Conservation (phyloP, 1,140 invertebrate genomes). For the Diprion similis region DNA sequence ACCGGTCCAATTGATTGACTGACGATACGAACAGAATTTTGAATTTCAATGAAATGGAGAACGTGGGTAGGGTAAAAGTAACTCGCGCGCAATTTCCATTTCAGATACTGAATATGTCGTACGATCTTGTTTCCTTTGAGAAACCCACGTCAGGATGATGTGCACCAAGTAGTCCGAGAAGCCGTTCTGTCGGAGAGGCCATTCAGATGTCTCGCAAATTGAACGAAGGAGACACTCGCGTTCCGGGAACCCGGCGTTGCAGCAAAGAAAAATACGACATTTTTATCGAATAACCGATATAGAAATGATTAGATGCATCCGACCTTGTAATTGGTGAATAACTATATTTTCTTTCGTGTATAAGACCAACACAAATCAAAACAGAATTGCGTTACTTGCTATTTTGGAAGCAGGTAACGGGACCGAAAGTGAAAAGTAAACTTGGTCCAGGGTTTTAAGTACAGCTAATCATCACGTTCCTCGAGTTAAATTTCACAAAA, state of each 20-base stretch:
- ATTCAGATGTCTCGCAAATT: conserved; percentile 56
- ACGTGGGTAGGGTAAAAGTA: too few species aligned
- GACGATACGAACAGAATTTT: too few species aligned
- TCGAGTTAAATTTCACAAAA: conserved; percentile 20
- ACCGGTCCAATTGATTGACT: too few species aligned
- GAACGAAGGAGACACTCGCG: conserved; percentile 54
- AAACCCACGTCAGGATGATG: conserved; percentile 57
- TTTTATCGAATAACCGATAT: too few species aligned
- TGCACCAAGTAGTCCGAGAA: conserved; percentile 58
- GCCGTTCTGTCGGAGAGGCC: conserved; percentile 52
- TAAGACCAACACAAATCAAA: too few species aligned
- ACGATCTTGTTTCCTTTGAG: too few species aligned
- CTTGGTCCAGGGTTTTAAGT: conserved; percentile 37
- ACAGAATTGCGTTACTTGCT: conserved; percentile 30
- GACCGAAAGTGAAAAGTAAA: conserved; percentile 74
- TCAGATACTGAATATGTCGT: too few species aligned
- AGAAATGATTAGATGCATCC: too few species aligned
- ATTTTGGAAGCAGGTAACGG: conserved; percentile 62
- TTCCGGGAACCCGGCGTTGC: conserved; percentile 48
- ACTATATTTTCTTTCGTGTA: too few species aligned
- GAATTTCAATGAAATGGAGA: too few species aligned
- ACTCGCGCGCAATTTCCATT: too few species aligned
- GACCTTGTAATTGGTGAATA: too few species aligned
- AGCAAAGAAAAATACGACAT: conserved; percentile 7
- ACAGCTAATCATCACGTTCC: conserved; percentile 11